These are phyloP conservation scores for Parnassius glacialis DNA, from an alignment of 2,888 invertebrate genomes.

Conservation along the genomic window DNA sequence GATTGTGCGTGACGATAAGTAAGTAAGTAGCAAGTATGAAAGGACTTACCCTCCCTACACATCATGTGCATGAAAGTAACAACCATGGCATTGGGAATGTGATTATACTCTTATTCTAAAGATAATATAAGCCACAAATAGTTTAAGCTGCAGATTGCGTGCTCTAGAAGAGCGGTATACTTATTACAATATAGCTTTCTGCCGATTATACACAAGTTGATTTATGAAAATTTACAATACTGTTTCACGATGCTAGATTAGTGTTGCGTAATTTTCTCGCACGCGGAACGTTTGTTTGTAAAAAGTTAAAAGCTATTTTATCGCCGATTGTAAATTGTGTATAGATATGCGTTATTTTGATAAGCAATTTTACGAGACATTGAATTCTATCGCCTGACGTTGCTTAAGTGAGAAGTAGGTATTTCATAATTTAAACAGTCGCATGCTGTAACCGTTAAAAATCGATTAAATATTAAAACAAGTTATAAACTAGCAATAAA, in stretches of 20 bases:
- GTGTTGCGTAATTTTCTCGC: background rate
- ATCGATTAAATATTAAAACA: no score
- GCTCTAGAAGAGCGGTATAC: constrained; percentile 10
- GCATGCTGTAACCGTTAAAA: background rate
- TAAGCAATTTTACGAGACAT: no score
- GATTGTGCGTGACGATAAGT: no score
- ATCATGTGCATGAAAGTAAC: no score
- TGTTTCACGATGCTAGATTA: constrained; percentile 6
- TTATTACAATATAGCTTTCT: constrained; percentile 16
- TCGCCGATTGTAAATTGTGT: no score
- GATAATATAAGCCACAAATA: constrained; percentile 3
- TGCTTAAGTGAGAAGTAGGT: no score
- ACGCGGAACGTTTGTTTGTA: constrained; percentile 2
- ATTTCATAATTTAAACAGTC: constrained; percentile 6
- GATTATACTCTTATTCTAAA: constrained; percentile 11
- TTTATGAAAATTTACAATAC: constrained; percentile 16
- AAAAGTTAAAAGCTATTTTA: background rate
- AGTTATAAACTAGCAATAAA: no score
- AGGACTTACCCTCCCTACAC: no score
- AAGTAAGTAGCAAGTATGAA: no score
- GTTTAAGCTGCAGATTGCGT: constrained; percentile 21
- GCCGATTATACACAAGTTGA: constrained; percentile 14
- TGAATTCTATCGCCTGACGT: no score
- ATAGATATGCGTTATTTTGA: no score
- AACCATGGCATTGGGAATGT: background rate